Base-by-base conservation (phyloP, 2,888 invertebrate genomes). In the Zele albiditarsus region DNA sequence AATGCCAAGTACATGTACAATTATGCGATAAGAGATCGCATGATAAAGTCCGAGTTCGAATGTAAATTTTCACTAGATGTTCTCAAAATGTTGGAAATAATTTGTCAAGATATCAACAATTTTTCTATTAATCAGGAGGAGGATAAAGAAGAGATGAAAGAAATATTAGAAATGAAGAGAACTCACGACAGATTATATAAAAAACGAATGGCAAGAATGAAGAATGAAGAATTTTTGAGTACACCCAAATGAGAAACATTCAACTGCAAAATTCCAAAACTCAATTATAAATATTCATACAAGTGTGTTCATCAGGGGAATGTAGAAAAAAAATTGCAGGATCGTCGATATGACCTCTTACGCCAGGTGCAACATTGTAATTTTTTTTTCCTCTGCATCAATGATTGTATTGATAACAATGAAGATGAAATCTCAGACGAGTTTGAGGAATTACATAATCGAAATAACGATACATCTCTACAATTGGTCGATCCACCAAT, bases 101-200 rank as follows among this genome's bases (percentile, higher is more conserved):
- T 42, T 25, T 31, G 58, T 71, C 53, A 62, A 71, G 25, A 60
- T 66, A 12, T 12, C 66, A 31, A 23, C 62, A 63, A 62, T 31
- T n/a, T 53, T 71, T 71, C 72, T 77, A n/a, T 66, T 67, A 71
- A 88, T 89, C 84, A 97, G 97, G 97, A 96, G 82, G 96, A 96
- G 85, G 97, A 97, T 80, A 96, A 97, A 86, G 96, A 97, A 89
- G 96, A 97, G 89, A 96, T 97, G 95, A 96, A 96, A 87, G 97
- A 97, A 90, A 95, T 97, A 78, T 90, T 96, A 76, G 97, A 97
- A 90, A 96, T 97, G 94, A 96, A 96, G 87, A 91, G 96, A 76
- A 94, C 95, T 2, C 97, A 97, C 83, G 95, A 96, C 77, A 92
- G 94, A 49, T 93, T 96, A 80, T 93, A 95, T 0, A 93, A 94